Evolutionary conservation across 2,113 vertebrate genomes (phyloP).

Genomic region (Camelus bactrianus): DNA sequence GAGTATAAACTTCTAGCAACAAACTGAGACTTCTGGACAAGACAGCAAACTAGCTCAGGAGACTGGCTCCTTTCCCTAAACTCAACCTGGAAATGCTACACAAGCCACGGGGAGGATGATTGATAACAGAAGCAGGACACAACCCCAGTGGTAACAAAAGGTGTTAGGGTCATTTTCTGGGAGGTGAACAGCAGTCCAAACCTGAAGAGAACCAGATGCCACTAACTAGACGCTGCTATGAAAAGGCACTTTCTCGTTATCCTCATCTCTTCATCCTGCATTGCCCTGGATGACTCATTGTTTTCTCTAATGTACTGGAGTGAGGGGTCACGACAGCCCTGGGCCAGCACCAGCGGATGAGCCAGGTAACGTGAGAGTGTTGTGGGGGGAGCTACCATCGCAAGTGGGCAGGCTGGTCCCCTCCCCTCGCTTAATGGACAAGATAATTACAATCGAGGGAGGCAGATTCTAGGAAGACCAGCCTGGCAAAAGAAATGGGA

Average conservation of each 20-base stretch:
- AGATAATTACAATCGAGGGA: neutral
- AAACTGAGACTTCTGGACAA: neutral
- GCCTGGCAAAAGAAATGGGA: neutral
- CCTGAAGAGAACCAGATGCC: neutral
- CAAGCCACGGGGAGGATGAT: neutral
- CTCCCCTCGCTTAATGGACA: neutral
- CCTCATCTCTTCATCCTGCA: neutral
- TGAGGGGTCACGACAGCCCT: neutral
- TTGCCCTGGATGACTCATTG: neutral
- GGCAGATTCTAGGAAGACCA: neutral
- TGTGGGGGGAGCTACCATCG: neutral
- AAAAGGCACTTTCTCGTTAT: neutral
- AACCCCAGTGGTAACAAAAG: neutral
- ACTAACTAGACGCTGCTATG: neutral
- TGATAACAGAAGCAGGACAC: neutral
- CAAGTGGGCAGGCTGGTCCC: rapidly evolving
- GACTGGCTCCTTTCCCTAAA: neutral
- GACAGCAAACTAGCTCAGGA: neutral
- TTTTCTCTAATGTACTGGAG: rapidly evolving
- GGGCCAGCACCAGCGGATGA: neutral
- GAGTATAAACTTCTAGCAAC: neutral
- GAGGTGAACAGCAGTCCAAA: neutral
- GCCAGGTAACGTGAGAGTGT: neutral
- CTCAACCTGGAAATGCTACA: neutral
- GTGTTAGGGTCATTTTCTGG: neutral